Evolutionary conservation across 1,140 invertebrate species (phyloP), one percentile per base, ranked within the genome.

Genomic region (Hycleus phaleratus): DNA sequence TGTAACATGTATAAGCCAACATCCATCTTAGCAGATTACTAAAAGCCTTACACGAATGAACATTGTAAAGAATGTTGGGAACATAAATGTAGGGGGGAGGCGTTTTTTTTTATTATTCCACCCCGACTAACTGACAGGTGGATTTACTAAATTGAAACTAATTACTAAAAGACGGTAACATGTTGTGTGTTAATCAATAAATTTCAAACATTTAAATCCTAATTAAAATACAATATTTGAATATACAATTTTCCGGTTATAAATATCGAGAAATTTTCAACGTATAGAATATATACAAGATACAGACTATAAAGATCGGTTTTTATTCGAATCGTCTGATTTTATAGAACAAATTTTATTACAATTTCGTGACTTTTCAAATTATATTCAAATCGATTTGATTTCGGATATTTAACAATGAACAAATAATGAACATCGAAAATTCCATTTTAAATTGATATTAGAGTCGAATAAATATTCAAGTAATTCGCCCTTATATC

Each of bases 251-350:
- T 32, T 32, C 7, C 32, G 7, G 32, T 32, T 32, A 32, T 32
- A 32, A 5, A 5, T 32, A 52, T 52, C 50, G 26, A 52, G 42
- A 56, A 55, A 55, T 55, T 40, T 50, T 60, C 58, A 60, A 51
- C 51, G 49, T 49, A 51, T 50, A 43, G 58, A 60, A 60, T 60
- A 60, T 60, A 46, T 60, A 60, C 55, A 46, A 49, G 49, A 59
- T 24, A 53, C 52, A 47, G 52, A 52, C 26, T 56, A 46, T 60
- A 49, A 49, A 45, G 51, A 5, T 32, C 7, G 4, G 4, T 54
- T 55, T 60, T 60, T 56, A 60, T 60, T 60, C 32, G 58, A 53
- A 49, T 49, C 58, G 46, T 42, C 55, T 49, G 58, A 60, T 60
- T 60, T 60, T 60, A 56, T 60, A 47, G 58, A 60, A 32, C 42